Evolutionary conservation across 2,113 vertebrate species (phyloP).

Genomic region (Lethenteron reissneri): DNA sequence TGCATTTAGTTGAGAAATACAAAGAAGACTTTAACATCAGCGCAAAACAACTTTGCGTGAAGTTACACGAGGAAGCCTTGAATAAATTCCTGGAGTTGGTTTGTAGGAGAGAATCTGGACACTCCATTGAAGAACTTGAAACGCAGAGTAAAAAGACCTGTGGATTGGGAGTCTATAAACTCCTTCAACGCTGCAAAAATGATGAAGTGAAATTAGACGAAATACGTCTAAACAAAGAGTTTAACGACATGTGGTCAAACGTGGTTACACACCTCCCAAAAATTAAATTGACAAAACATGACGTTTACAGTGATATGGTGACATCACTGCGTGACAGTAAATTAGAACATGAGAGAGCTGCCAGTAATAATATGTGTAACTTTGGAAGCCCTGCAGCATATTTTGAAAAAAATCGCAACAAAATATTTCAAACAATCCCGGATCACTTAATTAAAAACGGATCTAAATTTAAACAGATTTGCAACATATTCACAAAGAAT

Average conservation of each 20-base stretch:
- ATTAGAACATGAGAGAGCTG: neutral
- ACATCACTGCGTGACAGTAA: neutral
- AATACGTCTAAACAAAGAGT: neutral
- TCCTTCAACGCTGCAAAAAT: conserved; percentile 7
- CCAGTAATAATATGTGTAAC: neutral
- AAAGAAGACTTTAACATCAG: conserved; percentile 7
- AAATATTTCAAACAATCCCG: too few relatives aligned
- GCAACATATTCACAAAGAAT: neutral
- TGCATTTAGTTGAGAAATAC: conserved; percentile 8
- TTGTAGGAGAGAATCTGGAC: neutral
- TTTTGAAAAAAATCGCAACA: neutral
- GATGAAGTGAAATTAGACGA: neutral
- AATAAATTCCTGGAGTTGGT: neutral
- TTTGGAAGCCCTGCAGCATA: neutral
- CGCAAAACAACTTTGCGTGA: neutral
- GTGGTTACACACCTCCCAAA: neutral
- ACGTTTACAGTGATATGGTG: neutral
- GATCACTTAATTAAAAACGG: neutral
- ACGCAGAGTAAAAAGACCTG: conserved; percentile 1
- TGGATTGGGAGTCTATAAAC: conserved; percentile 7
- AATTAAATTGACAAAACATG: neutral
- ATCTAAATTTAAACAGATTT: neutral
- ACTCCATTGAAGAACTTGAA: neutral
- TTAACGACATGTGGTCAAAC: conserved; percentile 9
- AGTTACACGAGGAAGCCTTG: neutral